Evolutionary conservation across 2,888 invertebrate species (phyloP).

Genomic region (Saturnia pavonia): DNA sequence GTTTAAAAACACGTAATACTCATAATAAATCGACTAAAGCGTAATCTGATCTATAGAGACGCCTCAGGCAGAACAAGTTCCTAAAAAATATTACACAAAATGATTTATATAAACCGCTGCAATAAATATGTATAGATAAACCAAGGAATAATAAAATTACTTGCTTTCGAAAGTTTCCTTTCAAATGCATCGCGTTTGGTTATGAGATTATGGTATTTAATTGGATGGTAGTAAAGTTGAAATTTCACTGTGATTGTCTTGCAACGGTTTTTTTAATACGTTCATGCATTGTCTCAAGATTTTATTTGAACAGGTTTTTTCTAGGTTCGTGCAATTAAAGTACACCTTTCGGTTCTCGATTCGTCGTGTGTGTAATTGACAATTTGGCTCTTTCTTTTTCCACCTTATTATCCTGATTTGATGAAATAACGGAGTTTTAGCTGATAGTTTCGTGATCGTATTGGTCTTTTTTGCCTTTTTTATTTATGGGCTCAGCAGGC

Average conservation of each 20-base stretch:
- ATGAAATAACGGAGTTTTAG: conserved; percentile 1
- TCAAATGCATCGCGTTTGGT: conserved; percentile 8
- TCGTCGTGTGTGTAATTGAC: conserved; percentile 38
- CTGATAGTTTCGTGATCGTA: neutral
- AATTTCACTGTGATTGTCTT: neutral
- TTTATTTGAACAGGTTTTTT: conserved; percentile 36
- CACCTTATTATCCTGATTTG: conserved; percentile 11
- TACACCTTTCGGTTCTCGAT: conserved; percentile 49
- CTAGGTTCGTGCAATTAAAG: conserved; percentile 44
- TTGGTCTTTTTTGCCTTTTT: neutral
- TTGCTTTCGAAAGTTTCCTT: conserved; percentile 14
- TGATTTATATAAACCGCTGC: conserved; percentile 24
- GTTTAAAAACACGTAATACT: neutral
- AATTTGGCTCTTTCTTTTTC: conserved; percentile 25
- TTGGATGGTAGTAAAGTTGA: neutral
- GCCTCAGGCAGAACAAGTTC: conserved; percentile 32
- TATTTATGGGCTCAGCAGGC: neutral
- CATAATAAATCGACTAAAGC: conserved; percentile 31
- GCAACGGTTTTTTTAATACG: conserved; percentile 2
- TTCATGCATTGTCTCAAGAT: conserved; percentile 13
- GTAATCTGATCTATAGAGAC: conserved; percentile 35
- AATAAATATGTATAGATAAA: conserved; percentile 28
- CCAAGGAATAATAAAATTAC: conserved; percentile 17
- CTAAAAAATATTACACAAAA: conserved; percentile 22
- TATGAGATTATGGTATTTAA: neutral